These are phyloP conservation scores for Oxytorus armatus DNA, from an alignment of 2,888 invertebrate species.

Conservation along the genomic window DNA sequence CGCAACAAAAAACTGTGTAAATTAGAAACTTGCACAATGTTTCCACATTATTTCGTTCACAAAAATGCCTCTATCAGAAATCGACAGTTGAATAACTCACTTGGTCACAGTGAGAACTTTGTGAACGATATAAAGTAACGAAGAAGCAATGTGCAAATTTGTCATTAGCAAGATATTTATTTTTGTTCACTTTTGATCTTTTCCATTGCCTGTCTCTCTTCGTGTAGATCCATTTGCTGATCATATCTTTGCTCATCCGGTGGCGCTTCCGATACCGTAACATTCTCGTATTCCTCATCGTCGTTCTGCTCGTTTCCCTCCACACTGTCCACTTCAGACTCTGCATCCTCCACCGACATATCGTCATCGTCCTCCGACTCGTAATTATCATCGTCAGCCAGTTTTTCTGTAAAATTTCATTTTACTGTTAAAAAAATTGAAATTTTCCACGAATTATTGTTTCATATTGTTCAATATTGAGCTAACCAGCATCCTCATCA, in stretches of 20 bases:
- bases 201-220: constrained; percentile 91
- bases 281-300: constrained; percentile 89
- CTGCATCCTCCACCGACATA: constrained; percentile 79
- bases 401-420: constrained; percentile 64
- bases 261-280: constrained; percentile 82
- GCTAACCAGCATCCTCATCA: constrained; percentile 87
- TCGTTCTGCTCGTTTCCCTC: constrained; percentile 85
- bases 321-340: constrained; percentile 76
- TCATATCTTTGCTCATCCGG: constrained; percentile 83
- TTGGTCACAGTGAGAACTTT: no score
- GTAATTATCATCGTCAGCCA: constrained; percentile 85
- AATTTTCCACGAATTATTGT: not conserved
- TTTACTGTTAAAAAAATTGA: not conserved
- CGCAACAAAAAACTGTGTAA: no score
- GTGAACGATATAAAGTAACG: not conserved
- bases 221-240: constrained; percentile 89
- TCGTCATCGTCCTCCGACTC: constrained; percentile 84
- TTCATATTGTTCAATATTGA: not conserved
- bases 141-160: not conserved
- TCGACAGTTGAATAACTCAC: no score
- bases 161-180: no score
- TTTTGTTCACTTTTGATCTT: constrained; percentile 90
- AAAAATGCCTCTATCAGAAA: no score
- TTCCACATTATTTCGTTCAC: no score
- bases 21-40: no score